These are phyloP conservation scores for Alca torda DNA, from an alignment of 2,797 vertebrate genomes.

Conservation along the genomic window DNA sequence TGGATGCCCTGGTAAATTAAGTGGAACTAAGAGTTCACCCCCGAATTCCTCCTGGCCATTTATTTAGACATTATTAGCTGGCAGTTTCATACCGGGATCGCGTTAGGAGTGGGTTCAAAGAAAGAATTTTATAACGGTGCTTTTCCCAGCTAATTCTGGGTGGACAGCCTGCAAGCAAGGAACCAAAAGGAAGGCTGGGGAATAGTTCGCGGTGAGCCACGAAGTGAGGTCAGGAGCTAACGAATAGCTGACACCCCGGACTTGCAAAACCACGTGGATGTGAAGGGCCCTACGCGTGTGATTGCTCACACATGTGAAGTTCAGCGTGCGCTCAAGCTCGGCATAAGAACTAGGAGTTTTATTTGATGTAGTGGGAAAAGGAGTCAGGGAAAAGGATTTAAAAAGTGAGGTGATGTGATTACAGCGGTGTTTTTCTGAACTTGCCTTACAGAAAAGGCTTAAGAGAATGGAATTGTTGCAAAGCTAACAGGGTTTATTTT, in stretches of 20 bases:
- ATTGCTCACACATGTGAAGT: constrained; percentile 24
- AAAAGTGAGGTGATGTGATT: not conserved
- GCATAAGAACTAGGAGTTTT: not conserved
- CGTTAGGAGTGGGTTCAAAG: constrained; percentile 23
- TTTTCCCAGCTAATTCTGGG: not conserved
- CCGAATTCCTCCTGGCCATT: not conserved
- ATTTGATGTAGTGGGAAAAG: constrained; percentile 11
- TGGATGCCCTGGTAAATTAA: constrained; percentile 24
- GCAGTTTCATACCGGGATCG: not conserved
- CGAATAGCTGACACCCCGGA: constrained; percentile 10
- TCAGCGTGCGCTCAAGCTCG: not conserved
- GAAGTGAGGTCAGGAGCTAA: constrained; percentile 27
- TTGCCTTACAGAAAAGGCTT: not conserved
- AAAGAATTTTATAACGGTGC: not conserved
- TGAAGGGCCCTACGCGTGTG: not conserved
- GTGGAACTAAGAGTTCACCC: constrained; percentile 1
- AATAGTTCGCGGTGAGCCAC: not conserved
- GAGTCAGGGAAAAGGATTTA: not conserved
- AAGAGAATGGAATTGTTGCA: not conserved
- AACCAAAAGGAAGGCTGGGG: not conserved
- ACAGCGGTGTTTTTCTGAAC: not conserved
- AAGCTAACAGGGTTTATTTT: not conserved
- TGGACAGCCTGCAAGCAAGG: not conserved
- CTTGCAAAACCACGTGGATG: not conserved
- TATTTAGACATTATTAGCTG: constrained; percentile 34